phyloP scores from a whole-genome alignment of 1,140 invertebrate species.

The Platorchestia sp. region DNA sequence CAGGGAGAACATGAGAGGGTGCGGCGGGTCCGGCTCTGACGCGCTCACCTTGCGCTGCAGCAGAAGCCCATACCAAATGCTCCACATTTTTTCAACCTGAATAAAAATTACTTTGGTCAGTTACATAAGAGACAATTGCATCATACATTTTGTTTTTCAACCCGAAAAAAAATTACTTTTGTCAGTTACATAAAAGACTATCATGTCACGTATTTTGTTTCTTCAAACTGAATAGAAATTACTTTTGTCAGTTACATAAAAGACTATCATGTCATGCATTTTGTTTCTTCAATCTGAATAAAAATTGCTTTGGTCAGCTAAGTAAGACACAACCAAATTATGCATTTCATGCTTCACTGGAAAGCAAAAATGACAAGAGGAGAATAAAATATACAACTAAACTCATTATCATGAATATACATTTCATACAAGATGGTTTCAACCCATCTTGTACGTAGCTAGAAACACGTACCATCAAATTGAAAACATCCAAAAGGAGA shows the following conservation, averaged over 20 bases:
- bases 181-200: too few species aligned
- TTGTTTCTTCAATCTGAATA: slow-evolving; percentile 21
- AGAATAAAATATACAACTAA: background rate
- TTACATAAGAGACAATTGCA: too few species aligned
- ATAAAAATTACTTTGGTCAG: background rate
- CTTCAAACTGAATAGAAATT: slow-evolving; percentile 4
- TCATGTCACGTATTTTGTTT: too few species aligned
- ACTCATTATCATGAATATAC: background rate
- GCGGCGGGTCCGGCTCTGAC: background rate
- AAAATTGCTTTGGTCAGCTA: background rate
- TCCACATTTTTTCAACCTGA: slow-evolving; percentile 43
- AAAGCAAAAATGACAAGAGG: background rate
- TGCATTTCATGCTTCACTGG: background rate
- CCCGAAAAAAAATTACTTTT: background rate
- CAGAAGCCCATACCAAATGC: slow-evolving; percentile 28
- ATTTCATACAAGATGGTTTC: background rate
- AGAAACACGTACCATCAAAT: background rate
- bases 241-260: background rate
- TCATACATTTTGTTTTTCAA: too few species aligned
- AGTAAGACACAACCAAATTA: background rate
- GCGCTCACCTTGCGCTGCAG: slow-evolving; percentile 27
- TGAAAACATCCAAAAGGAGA: too few species aligned
- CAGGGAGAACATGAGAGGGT: slow-evolving; percentile 13
- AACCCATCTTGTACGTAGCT: too few species aligned
- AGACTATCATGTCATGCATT: too few species aligned